Evolutionary conservation across 2,888 invertebrate genomes (phyloP).

Genomic region (Laspeyria flexula): DNA sequence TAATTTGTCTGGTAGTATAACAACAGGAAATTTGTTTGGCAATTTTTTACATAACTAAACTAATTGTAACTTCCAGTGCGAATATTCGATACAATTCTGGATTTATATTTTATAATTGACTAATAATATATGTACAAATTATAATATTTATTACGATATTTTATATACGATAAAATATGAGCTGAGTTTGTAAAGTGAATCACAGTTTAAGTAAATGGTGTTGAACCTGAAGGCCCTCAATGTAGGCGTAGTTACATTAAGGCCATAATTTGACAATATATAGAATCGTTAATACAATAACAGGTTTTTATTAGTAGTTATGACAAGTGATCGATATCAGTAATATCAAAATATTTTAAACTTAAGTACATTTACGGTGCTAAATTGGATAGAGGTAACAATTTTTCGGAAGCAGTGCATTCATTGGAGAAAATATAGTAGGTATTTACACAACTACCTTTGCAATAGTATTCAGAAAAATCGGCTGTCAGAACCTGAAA

Average conservation of each 20-base stretch:
- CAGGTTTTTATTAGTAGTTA: conserved; percentile 50
- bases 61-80: conserved; percentile 51
- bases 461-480: conserved; percentile 23
- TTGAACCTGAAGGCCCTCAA: conserved; percentile 70
- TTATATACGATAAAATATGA: conserved; percentile 54
- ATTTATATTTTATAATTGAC: conserved; percentile 59
- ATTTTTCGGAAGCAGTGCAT: conserved; percentile 38
- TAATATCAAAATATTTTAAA: conserved; percentile 64
- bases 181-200: conserved; percentile 80
- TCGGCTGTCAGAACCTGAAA: conserved; percentile 22
- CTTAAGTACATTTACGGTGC: conserved; percentile 72
- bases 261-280: conserved; percentile 60
- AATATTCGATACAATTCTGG: conserved; percentile 55
- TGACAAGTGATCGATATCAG: conserved; percentile 43
- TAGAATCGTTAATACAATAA: conserved; percentile 59
- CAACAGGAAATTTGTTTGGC: conserved; percentile 37
- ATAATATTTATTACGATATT: conserved; percentile 49
- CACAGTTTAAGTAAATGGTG: conserved; percentile 79
- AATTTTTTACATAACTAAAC: conserved; percentile 48
- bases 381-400: conserved; percentile 33
- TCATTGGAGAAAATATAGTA: conserved; percentile 20
- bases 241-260: conserved; percentile 64
- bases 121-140: conserved; percentile 60
- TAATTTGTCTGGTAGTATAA: conserved; percentile 42
- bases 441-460: conserved; percentile 25